Conservation (phyloP, 2,797 vertebrate species). For the Danio aesculapii region DNA sequence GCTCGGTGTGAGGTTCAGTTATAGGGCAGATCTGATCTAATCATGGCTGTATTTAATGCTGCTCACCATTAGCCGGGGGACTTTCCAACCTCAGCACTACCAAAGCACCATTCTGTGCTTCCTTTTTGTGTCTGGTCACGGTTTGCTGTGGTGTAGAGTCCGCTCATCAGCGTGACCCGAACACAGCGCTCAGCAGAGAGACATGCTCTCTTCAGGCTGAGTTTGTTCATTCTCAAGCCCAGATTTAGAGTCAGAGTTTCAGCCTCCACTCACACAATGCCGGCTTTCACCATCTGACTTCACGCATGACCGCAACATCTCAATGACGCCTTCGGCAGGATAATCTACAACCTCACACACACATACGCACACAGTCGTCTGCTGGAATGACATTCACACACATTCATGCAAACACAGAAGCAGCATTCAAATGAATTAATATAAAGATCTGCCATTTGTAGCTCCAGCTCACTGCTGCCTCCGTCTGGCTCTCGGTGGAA, state of each 20-base stretch:
- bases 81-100: slow-evolving; percentile 30
- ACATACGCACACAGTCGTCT: slow-evolving; percentile 24
- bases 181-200: neutral
- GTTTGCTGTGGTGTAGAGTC: slow-evolving; percentile 14
- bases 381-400: slow-evolving; percentile 29
- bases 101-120: neutral
- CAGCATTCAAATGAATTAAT: neutral
- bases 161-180: slow-evolving; percentile 11
- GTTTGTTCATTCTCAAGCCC: slow-evolving; percentile 7
- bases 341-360: slow-evolving; percentile 68
- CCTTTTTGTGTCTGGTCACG: neutral
- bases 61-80: slow-evolving; percentile 9
- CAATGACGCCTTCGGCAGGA: slow-evolving; percentile 72
- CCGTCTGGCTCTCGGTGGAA: neutral
- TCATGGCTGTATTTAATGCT: slow-evolving; percentile 6
- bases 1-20: slow-evolving; percentile 11
- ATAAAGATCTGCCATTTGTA: neutral
- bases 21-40: slow-evolving; percentile 1
- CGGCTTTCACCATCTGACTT: slow-evolving; percentile 76
- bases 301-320: slow-evolving; percentile 72
- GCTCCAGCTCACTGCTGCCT: slow-evolving; percentile 1
- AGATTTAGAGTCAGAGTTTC: slow-evolving; percentile 24
- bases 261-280: slow-evolving; percentile 66
- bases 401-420: slow-evolving; percentile 20
- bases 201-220: neutral